These are phyloP conservation scores for Conus betulinus DNA, from an alignment of 1,140 invertebrate genomes.

Conservation along the genomic window DNA sequence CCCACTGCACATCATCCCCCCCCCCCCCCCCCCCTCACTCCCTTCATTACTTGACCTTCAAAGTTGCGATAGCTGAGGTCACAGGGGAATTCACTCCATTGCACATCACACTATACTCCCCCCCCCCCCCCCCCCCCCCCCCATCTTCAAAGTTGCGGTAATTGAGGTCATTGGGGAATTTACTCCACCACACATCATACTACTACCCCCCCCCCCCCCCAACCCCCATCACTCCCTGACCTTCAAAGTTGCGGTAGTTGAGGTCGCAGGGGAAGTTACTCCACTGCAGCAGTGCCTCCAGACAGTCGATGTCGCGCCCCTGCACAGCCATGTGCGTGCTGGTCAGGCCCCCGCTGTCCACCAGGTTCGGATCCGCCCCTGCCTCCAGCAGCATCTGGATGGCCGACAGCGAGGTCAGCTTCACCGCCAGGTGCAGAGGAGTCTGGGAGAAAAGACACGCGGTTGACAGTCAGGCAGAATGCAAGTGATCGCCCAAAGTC, in stretches of 20 bases:
- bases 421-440: slow-evolving; percentile 63
- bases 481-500: slow-evolving; percentile 5
- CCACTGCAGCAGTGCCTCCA: slow-evolving; percentile 48
- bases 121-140: no score
- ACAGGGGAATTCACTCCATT: slow-evolving; percentile 29
- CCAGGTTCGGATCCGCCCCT: slow-evolving; percentile 54
- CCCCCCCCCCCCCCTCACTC: not conserved
- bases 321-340: slow-evolving; percentile 62
- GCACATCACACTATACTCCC: not conserved
- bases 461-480: not conserved
- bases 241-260: slow-evolving; percentile 64
- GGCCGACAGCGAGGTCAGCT: slow-evolving; percentile 53
- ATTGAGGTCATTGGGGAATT: slow-evolving; percentile 50
- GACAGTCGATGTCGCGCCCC: slow-evolving; percentile 37
- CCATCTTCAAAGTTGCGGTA: slow-evolving; percentile 24
- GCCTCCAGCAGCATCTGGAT: slow-evolving; percentile 58
- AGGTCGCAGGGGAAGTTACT: slow-evolving; percentile 49
- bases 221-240: slow-evolving; percentile 30
- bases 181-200: slow-evolving; percentile 32
- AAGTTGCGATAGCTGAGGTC: slow-evolving; percentile 52
- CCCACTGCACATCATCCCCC: no score
- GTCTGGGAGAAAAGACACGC: slow-evolving; percentile 47
- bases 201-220: no score
- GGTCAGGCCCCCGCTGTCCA: slow-evolving; percentile 58
- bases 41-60: not conserved